These are phyloP conservation scores for Protobothrops flavoviridis DNA, from an alignment of 2,113 vertebrate genomes.

Conservation along the genomic window DNA sequence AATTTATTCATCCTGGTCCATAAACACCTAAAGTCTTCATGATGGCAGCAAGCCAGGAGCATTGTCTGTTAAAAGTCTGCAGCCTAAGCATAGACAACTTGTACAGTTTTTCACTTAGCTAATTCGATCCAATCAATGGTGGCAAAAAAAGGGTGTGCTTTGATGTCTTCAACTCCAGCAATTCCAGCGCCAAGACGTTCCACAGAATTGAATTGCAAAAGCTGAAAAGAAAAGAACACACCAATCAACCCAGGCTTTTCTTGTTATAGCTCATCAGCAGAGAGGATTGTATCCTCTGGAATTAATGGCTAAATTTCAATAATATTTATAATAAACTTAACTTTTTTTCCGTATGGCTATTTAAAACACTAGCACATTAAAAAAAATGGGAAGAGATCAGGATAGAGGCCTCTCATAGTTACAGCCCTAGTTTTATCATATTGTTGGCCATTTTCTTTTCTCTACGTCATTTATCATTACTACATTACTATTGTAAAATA, in stretches of 20 bases:
- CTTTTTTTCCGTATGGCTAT: neutral
- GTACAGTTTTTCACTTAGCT: conserved; percentile 51
- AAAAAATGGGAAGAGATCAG: neutral
- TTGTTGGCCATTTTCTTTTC: neutral
- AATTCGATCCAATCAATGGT: conserved; percentile 83
- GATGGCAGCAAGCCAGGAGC: conserved; percentile 7
- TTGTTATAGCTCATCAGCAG: neutral
- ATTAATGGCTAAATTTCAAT: neutral
- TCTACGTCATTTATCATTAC: neutral
- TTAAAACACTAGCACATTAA: neutral
- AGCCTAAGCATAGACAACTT: conserved; percentile 33
- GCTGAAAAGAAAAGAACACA: conserved; percentile 65
- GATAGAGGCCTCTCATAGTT: neutral
- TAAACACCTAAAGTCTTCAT: neutral
- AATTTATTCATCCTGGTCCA: conserved; percentile 19
- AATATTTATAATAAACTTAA: neutral
- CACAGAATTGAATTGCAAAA: conserved; percentile 93
- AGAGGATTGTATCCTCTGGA: neutral
- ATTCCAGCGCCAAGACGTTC: conserved; percentile 92
- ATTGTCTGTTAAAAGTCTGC: conserved; percentile 33
- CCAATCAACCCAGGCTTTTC: neutral
- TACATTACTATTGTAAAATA: neutral
- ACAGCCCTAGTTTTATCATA: neutral
- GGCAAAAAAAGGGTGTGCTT: conserved; percentile 94
- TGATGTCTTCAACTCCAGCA: conserved; percentile 93